Evolutionary conservation across 35 echinoderm and acorn worm genomes (phyloP).

Genomic region (Ptychodera flava): DNA sequence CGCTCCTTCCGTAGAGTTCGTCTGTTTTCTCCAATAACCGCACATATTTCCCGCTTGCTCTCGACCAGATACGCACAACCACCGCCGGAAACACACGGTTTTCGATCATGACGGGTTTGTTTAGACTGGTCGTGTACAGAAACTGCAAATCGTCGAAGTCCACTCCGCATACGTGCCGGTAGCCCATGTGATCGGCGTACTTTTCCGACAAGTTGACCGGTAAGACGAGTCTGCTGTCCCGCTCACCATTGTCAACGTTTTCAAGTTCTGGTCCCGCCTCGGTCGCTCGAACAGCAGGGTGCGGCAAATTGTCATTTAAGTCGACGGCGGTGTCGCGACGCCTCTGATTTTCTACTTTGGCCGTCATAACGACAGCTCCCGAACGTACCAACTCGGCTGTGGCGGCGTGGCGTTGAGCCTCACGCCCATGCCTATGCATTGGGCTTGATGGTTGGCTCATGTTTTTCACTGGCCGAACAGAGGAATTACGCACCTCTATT

Average conservation of each 20-base stretch:
- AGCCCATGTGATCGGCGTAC: neutral
- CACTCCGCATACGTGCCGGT: neutral
- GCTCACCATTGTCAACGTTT: neutral
- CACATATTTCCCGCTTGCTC: neutral
- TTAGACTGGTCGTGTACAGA: neutral
- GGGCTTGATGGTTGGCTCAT: too few species aligned
- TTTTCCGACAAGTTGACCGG: neutral
- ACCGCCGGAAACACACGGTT: neutral
- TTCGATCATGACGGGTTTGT: neutral
- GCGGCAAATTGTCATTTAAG: too few species aligned
- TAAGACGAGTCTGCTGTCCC: neutral
- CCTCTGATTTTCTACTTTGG: too few species aligned
- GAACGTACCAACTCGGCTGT: too few species aligned
- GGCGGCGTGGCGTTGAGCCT: too few species aligned
- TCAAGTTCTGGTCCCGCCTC: too few species aligned
- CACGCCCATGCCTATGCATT: too few species aligned
- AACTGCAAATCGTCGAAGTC: neutral
- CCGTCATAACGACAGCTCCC: too few species aligned
- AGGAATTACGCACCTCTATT: too few species aligned
- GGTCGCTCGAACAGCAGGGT: too few species aligned
- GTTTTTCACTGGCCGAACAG: too few species aligned
- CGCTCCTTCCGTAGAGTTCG: neutral
- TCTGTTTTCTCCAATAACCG: neutral
- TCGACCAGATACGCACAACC: neutral
- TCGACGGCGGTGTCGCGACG: too few species aligned